phyloP scores from a whole-genome alignment of 2,888 invertebrate species.

The Sarcophaga subvicina region DNA sequence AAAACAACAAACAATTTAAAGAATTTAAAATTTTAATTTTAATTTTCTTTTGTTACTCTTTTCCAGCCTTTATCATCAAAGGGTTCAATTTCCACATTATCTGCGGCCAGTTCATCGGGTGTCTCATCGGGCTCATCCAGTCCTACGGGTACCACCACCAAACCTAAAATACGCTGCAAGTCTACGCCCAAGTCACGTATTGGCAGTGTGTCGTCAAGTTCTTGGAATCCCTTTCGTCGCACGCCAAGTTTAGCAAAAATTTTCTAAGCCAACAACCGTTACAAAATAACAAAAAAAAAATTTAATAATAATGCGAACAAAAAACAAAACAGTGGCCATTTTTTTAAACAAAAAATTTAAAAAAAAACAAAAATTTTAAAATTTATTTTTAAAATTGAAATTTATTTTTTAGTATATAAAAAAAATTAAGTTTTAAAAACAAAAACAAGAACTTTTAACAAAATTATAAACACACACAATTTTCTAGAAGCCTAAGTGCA shows the following conservation, averaged over 20 bases:
- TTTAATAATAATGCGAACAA: conserved; percentile 25
- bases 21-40: too few species aligned
- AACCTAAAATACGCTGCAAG: conserved; percentile 79
- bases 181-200: conserved; percentile 78
- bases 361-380: conserved; percentile 52
- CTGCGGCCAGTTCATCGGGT: conserved; percentile 81
- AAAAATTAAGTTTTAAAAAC: conserved; percentile 60
- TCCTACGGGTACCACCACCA: conserved; percentile 80
- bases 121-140: conserved; percentile 81
- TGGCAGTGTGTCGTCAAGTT: conserved; percentile 80
- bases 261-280: conserved; percentile 72
- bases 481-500: not conserved
- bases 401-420: conserved; percentile 69
- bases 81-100: conserved; percentile 81
- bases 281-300: conserved; percentile 39
- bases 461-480: conserved; percentile 47
- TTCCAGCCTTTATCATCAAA: conserved; percentile 80
- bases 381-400: conserved; percentile 58
- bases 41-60: not conserved
- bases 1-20: too few species aligned
- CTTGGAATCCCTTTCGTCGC: conserved; percentile 81
- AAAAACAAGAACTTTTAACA: conserved; percentile 29
- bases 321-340: conserved; percentile 71
- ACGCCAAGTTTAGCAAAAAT: conserved; percentile 81
- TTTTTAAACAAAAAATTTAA: conserved; percentile 50